phyloP scores from a whole-genome alignment of 2,113 vertebrate genomes.

The Xyliphius kryptos region DNA sequence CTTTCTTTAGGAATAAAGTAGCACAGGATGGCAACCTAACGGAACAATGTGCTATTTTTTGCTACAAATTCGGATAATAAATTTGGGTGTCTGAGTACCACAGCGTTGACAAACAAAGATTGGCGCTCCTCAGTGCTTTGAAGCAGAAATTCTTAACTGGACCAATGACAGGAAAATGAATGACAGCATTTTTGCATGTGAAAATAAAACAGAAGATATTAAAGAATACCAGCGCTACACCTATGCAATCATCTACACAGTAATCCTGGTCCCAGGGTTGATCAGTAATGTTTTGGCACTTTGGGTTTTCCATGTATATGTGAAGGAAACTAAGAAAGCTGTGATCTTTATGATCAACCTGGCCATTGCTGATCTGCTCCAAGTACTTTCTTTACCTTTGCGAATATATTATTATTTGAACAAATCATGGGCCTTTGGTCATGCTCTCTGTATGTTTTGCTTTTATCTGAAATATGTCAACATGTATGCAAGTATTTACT shows the following conservation, averaged over 20 bases:
- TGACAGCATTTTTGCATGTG: conserved; percentile 14
- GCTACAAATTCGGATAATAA: too few species aligned
- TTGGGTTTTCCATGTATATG: conserved; percentile 87
- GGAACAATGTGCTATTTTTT: too few species aligned
- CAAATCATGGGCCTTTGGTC: conserved; percentile 76
- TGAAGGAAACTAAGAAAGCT: conserved; percentile 92
- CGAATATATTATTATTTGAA: conserved; percentile 84
- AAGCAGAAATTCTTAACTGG: too few species aligned
- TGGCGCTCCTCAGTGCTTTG: neutral
- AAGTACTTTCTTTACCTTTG: conserved; percentile 81
- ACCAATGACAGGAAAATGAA: conserved; percentile 32
- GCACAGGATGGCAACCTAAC: too few species aligned
- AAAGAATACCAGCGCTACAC: conserved; percentile 59
- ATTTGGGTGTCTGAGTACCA: too few species aligned
- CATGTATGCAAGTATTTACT: conserved; percentile 90
- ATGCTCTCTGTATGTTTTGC: conserved; percentile 71
- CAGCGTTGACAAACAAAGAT: too few species aligned
- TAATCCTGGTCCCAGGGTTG: conserved; percentile 84
- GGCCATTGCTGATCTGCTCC: conserved; percentile 78
- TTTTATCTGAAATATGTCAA: conserved; percentile 97
- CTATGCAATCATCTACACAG: conserved; percentile 80
- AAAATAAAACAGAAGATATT: conserved; percentile 42
- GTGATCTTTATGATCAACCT: conserved; percentile 95
- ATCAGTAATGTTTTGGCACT: conserved; percentile 84
- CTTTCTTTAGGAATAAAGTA: too few species aligned